Conservation (phyloP, 2,113 vertebrate genomes). For the Myodes glareolus region DNA sequence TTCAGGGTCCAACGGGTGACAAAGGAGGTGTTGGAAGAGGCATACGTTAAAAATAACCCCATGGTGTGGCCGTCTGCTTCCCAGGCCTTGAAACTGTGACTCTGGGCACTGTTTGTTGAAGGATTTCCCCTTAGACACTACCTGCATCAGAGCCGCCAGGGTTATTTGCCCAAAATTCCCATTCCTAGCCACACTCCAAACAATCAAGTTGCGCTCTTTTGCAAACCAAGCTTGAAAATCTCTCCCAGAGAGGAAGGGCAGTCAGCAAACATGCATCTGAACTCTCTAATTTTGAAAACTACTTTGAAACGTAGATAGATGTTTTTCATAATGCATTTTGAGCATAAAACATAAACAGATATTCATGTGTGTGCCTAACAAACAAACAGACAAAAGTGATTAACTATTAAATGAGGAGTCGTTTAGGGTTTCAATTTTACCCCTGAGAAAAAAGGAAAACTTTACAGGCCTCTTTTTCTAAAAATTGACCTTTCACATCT, state of each 20-base stretch:
- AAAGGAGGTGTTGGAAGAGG: conserved; percentile 22
- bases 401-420: background rate
- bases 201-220: background rate
- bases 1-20: conserved; percentile 15
- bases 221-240: background rate
- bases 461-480: background rate
- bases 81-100: background rate
- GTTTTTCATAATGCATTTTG: background rate
- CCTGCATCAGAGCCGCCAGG: background rate
- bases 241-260: background rate
- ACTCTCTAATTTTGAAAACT: background rate
- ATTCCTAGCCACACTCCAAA: background rate
- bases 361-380: background rate
- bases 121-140: background rate
- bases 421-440: background rate
- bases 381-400: background rate
- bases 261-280: too few relatives aligned
- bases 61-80: conserved; percentile 7
- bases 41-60: conserved; percentile 38
- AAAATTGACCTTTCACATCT: background rate
- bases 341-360: background rate
- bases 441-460: background rate
- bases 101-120: background rate
- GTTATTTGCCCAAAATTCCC: conserved; percentile 48
- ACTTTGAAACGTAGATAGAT: background rate